Conservation (phyloP, 2,113 vertebrate genomes). For the Tylochromis polylepis region DNA sequence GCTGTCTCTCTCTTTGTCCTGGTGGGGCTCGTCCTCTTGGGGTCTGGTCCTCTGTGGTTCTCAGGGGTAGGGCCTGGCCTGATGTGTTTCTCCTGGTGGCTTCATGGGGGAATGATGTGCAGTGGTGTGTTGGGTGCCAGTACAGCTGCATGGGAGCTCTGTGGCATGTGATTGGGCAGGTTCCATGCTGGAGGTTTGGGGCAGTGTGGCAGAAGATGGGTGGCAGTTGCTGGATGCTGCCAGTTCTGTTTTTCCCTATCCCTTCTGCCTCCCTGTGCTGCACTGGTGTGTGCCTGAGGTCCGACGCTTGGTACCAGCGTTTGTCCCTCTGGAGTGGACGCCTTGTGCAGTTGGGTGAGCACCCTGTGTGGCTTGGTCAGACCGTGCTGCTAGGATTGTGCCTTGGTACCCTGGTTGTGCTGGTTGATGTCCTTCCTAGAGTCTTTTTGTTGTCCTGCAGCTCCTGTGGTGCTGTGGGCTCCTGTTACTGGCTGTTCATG, state of each 20-base stretch:
- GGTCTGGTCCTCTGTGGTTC: fast-evolving
- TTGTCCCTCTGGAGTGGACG: background rate
- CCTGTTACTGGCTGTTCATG: background rate
- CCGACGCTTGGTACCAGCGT: background rate
- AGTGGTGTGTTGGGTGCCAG: background rate
- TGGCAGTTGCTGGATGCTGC: background rate
- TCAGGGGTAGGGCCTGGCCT: background rate
- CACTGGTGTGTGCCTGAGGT: background rate
- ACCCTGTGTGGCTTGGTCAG: background rate
- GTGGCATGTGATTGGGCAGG: background rate
- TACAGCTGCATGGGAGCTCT: background rate
- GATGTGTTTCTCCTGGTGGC: background rate
- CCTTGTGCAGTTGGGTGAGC: background rate
- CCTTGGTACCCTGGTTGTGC: background rate
- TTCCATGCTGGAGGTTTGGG: background rate
- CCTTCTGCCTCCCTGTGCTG: background rate
- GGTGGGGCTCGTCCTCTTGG: background rate
- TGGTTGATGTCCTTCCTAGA: background rate
- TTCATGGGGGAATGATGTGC: background rate
- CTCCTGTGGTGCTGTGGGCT: background rate
- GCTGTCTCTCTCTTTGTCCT: background rate
- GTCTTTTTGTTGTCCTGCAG: background rate
- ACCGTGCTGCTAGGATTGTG: background rate
- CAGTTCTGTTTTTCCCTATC: background rate
- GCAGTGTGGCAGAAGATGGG: background rate